Evolutionary conservation across 2,113 vertebrate genomes (phyloP), one percentile per base, ranked within the genome.

Genomic region (Callipepla squamata): DNA sequence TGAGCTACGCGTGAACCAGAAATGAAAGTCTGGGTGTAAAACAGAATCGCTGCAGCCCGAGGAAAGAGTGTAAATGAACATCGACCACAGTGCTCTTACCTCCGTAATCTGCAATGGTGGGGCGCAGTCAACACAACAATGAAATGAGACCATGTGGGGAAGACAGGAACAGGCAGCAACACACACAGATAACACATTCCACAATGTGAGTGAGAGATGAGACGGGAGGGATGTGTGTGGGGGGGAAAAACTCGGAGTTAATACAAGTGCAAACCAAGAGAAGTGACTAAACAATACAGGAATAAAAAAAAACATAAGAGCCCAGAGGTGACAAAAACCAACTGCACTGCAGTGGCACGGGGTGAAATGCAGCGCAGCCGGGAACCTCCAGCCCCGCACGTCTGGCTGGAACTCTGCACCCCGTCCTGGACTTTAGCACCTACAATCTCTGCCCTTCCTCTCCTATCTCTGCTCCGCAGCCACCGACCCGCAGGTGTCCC

Each of bases 101-200:
- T 98, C 98, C 13, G 95, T 86, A 42, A 98, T 98, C 98, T 98
- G 98, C 96, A 98, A 98, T 97, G 97, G 97, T 96, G 98, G 97
- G 97, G 90, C 97, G 97, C 95, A 47, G 98, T 97, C 98, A 98
- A 98, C 97, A 98, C 98, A 98, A 98, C 97, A 98, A 98, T 98
- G 98, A 98, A 97, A 98, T 98, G 97, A 97, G 97, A 97, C 97
- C 97, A 98, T 95, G 98, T 98, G 94, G 97, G 97, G 97, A 97
- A 96, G 96, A 97, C 97, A 96, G 97, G 96, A 97, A 97, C 97
- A 96, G 97, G 98, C 97, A 97, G 97, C 97, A 96, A 97, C 94
- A 98, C 97, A 98, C 96, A 98, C 96, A 98, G 97, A 96, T 90
- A 97, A 98, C 96, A 98, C 97, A 98, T 97, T 97, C 98, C 98